A percentile compares a stretch with the other conserved stretches of the same genome.
These are phyloP conservation scores for Delia radicum DNA, from an alignment of 1,140 invertebrate genomes.

Conservation along the genomic window DNA sequence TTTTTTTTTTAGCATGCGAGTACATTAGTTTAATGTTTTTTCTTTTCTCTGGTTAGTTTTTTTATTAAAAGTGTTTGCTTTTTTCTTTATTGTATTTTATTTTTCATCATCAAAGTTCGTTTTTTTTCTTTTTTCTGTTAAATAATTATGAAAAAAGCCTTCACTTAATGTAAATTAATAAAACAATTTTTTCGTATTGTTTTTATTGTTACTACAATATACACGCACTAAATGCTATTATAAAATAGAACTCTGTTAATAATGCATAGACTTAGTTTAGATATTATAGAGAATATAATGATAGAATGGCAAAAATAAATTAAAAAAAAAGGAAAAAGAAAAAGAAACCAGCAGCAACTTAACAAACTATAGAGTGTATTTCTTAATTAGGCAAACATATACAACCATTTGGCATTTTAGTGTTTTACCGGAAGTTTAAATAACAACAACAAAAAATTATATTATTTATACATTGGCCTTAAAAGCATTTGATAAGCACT, in stretches of 20 bases:
- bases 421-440: not conserved
- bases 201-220: not conserved
- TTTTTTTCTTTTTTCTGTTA: not conserved
- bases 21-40: not conserved
- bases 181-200: not conserved
- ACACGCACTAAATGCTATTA: not conserved
- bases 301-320: not conserved
- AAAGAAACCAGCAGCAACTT: not conserved
- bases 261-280: not conserved
- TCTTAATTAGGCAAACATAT: not conserved
- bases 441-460: not conserved
- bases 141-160: not conserved
- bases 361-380: not conserved
- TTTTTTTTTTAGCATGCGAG: not conserved
- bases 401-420: not conserved
- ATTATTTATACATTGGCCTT: not conserved
- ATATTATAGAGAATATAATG: not conserved
- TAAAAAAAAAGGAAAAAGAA: not conserved
- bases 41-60: not conserved
- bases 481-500: not conserved
- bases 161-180: not conserved
- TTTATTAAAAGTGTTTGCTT: not conserved
- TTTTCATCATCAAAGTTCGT: not conserved
- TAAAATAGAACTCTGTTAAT: not conserved
- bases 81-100: not conserved